phyloP scores from a whole-genome alignment of 2,113 vertebrate genomes.

The Lipophrys pholis region DNA sequence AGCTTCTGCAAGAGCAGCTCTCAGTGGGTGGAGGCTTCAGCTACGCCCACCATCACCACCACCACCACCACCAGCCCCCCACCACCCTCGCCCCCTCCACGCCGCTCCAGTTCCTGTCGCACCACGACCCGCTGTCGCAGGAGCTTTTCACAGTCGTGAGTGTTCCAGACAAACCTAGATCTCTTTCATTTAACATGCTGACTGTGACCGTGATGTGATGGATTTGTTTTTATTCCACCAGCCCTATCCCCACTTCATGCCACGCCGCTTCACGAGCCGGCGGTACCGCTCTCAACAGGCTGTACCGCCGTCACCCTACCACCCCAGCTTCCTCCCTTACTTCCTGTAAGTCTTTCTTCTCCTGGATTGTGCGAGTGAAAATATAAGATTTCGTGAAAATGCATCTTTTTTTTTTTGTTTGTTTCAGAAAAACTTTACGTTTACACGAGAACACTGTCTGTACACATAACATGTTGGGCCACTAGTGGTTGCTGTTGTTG shows the following conservation, averaged over 20 bases:
- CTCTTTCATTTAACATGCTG: background rate
- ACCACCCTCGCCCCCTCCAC: constrained; percentile 91
- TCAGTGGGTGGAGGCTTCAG: constrained; percentile 91
- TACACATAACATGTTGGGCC: too few species aligned
- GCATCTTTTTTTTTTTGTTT: too few species aligned
- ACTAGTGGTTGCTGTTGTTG: too few species aligned
- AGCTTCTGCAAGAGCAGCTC: constrained; percentile 94
- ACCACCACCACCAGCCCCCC: constrained; percentile 86
- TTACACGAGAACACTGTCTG: too few species aligned
- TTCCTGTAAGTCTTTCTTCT: constrained; percentile 88
- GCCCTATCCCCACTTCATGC: constrained; percentile 96
- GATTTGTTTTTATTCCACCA: constrained; percentile 59
- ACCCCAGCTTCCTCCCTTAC: constrained; percentile 96
- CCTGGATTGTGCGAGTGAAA: background rate
- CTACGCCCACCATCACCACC: constrained; percentile 90
- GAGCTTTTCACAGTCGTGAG: constrained; percentile 96
- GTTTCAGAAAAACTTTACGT: too few species aligned
- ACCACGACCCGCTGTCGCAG: constrained; percentile 93
- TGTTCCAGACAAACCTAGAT: constrained; percentile 12
- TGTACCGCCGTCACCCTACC: constrained; percentile 92
- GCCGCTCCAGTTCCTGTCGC: constrained; percentile 93
- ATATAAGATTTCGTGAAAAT: too few species aligned
- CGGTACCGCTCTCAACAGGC: constrained; percentile 94
- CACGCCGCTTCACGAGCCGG: constrained; percentile 92
- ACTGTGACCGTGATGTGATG: background rate